Evolutionary conservation across 2,888 invertebrate genomes (phyloP).

Genomic region (Formica aserva): DNA sequence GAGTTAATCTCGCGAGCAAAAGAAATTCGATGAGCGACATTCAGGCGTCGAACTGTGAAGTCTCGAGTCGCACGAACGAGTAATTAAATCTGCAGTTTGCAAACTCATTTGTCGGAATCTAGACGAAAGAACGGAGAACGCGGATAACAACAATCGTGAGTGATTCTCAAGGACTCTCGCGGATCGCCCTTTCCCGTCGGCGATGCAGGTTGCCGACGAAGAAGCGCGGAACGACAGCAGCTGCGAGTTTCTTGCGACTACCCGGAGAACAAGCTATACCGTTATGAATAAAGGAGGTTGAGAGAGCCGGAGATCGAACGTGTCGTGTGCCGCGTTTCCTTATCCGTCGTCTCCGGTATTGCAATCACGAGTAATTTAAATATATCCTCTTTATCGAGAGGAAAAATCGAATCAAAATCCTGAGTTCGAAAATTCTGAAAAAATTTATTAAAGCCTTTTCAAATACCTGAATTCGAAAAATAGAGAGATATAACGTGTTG

Average conservation of each 20-base stretch:
- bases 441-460: neutral
- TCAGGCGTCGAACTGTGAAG: slow-evolving; percentile 21
- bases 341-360: neutral
- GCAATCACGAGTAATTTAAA: slow-evolving; percentile 3
- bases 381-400: neutral
- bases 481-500: neutral
- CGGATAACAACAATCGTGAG: slow-evolving; percentile 36
- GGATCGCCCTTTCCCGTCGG: neutral
- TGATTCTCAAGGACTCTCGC: slow-evolving; percentile 47
- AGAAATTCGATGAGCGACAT: neutral
- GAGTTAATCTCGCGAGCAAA: neutral
- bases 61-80: slow-evolving; percentile 44
- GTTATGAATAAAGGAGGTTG: slow-evolving; percentile 53
- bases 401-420: neutral
- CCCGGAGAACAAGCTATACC: slow-evolving; percentile 51
- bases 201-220: slow-evolving; percentile 20
- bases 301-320: slow-evolving; percentile 35
- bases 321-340: slow-evolving; percentile 22
- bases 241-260: slow-evolving; percentile 46
- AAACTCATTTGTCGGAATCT: slow-evolving; percentile 33
- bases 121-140: slow-evolving; percentile 11
- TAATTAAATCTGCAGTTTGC: slow-evolving; percentile 28
- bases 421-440: neutral
- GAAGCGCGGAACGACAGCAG: slow-evolving; percentile 26
- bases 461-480: neutral